Percentiles rank a stretch among this genome's conserved stretches.
These are phyloP conservation scores for Craniophora ligustri DNA, from an alignment of 2,888 invertebrate genomes.

Conservation along the genomic window DNA sequence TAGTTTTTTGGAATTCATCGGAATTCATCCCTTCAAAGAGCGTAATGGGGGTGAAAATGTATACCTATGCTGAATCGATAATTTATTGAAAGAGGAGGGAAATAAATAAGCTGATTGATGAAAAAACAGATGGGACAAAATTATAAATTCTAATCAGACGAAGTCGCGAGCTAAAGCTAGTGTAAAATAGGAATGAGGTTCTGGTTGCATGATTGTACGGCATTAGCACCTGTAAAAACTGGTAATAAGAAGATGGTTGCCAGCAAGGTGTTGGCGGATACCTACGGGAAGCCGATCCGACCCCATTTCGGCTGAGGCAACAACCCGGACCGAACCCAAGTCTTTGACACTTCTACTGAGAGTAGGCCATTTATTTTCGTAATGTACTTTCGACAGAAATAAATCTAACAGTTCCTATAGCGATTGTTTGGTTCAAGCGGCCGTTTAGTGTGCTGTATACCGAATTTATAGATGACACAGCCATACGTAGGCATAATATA, in stretches of 20 bases:
- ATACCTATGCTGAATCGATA: too few species aligned
- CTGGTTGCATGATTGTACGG: slow-evolving; percentile 1
- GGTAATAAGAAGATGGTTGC: slow-evolving; percentile 49
- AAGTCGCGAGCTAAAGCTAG: too few species aligned
- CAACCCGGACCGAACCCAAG: slow-evolving; percentile 69
- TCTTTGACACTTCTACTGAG: slow-evolving; percentile 74
- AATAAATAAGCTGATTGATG: too few species aligned
- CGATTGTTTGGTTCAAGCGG: slow-evolving; percentile 63
- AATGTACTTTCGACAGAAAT: slow-evolving; percentile 69
- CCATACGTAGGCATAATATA: slow-evolving; percentile 21
- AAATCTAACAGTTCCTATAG: slow-evolving; percentile 72
- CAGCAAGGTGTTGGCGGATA: slow-evolving; percentile 57
- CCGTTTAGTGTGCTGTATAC: slow-evolving; percentile 44
- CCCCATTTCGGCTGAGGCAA: slow-evolving; percentile 75
- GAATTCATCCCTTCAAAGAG: too few species aligned
- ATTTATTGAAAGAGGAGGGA: too few species aligned
- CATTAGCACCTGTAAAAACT: slow-evolving; percentile 43
- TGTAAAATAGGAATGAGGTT: not conserved
- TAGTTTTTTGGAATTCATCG: too few species aligned
- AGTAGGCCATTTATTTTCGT: slow-evolving; percentile 78
- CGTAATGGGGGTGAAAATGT: too few species aligned
- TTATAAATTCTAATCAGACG: too few species aligned
- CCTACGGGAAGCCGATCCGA: slow-evolving; percentile 65
- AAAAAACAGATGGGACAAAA: too few species aligned
- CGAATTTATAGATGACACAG: slow-evolving; percentile 36